These are phyloP conservation scores for Drosophila kikkawai DNA, from an alignment of 1,140 invertebrate genomes.

Conservation along the genomic window DNA sequence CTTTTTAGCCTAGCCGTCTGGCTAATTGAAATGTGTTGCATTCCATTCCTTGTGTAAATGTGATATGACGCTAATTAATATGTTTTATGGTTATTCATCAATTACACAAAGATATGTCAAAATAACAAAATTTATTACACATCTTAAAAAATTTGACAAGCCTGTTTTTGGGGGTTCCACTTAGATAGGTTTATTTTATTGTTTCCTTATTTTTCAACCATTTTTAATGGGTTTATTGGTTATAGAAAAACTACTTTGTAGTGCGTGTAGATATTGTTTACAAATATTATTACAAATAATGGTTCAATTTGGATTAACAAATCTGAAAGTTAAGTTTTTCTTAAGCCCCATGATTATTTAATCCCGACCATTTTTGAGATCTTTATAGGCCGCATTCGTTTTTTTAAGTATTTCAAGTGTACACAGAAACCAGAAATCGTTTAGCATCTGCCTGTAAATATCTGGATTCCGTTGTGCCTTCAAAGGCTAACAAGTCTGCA, in stretches of 20 bases:
- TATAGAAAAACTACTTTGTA: neutral
- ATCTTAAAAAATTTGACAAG: constrained; percentile 13
- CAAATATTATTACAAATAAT: constrained; percentile 1
- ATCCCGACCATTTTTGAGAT: neutral
- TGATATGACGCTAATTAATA: constrained; percentile 32
- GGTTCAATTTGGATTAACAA: neutral
- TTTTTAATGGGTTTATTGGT: constrained; percentile 10
- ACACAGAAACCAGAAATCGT: constrained; percentile 1
- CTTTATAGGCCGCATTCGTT: neutral
- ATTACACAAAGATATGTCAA: constrained; percentile 9
- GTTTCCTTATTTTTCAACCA: constrained; percentile 1
- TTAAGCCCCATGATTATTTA: neutral
- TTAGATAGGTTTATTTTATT: neutral
- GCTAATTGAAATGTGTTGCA: constrained; percentile 20
- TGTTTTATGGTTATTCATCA: constrained; percentile 34
- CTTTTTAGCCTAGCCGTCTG: constrained; percentile 7
- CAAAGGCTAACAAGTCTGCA: neutral
- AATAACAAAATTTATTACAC: constrained; percentile 13
- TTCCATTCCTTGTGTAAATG: constrained; percentile 1
- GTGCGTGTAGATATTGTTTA: neutral
- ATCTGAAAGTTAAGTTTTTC: too few relatives aligned
- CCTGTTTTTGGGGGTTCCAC: neutral
- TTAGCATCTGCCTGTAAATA: constrained; percentile 11
- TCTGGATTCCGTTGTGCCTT: neutral
- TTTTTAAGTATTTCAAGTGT: neutral